phyloP scores from a whole-genome alignment of 2,113 vertebrate species.

The Microtus oregoni region DNA sequence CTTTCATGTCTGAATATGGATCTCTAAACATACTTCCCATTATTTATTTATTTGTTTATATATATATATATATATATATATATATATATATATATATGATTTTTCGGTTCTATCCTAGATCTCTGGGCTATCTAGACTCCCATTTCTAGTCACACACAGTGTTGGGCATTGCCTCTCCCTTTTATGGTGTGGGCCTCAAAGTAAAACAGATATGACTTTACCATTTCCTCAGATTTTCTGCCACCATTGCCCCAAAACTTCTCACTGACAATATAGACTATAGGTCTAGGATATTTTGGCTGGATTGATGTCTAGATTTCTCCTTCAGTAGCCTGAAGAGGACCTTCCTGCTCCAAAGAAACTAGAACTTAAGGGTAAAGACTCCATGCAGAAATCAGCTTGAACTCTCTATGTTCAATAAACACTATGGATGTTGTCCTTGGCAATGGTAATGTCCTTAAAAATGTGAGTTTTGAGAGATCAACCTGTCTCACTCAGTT shows the following conservation, averaged over 20 bases:
- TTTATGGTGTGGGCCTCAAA: neutral
- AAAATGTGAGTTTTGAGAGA: neutral
- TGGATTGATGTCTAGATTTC: neutral
- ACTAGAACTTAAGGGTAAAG: neutral
- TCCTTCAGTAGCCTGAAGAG: neutral
- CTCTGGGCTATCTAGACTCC: neutral
- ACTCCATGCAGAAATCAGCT: neutral
- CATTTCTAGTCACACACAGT: neutral
- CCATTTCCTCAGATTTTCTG: neutral
- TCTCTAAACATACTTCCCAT: neutral
- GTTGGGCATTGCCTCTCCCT: neutral
- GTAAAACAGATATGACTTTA: neutral
- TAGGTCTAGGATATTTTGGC: neutral
- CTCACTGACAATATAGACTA: neutral
- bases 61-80: too few species aligned
- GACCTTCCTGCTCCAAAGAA: neutral
- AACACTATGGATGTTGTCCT: neutral
- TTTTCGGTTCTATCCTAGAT: neutral
- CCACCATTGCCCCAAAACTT: neutral
- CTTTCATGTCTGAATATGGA: neutral
- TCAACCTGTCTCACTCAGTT: neutral
- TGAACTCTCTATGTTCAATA: neutral
- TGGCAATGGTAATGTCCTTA: neutral
- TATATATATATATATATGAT: too few species aligned
- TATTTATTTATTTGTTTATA: too few species aligned